Evolutionary conservation across 2,888 invertebrate genomes (phyloP), one percentile per base, ranked within the genome.

Genomic region (Rhogogaster chlorosoma): DNA sequence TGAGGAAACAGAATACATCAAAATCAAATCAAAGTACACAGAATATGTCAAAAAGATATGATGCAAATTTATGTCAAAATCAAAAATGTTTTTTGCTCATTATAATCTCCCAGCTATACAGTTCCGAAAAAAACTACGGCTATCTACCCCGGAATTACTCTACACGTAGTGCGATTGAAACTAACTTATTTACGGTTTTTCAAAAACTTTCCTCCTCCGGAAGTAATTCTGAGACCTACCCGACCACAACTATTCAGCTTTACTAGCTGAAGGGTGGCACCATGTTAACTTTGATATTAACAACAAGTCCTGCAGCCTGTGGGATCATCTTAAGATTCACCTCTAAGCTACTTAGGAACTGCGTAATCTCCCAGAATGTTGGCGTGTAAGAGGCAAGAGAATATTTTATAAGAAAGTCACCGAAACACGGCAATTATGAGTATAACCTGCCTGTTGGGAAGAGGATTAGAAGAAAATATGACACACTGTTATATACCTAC

Each of bases 291-390:
- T 80, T 61, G 80, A 61, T 80, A 80, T 80, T 80, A 80, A 80
- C 61, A 80, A 38, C 80, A 61, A 61, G 80, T 61, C 57, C 36
- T 80, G 61, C 29, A 26, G 57, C 22, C 38, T 22, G 61, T 57
- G 42, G 38, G 61, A 61, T 80, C 80, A 61, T 80, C 80, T 80
- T 61, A 61, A 80, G 80, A 80, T 80, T 80, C 80, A 26, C 57
- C 61, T 61, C 80, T 80, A 80, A 80, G 80, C 80, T 80, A 80
- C 80, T 80, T 80, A 80, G 80, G 57, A 80, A 80, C 80, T 80
- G 80, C 61, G 57, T 80, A 80, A 80, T 80, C 80, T 61, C 22
- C 22, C 6, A 22, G 80, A 61, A 80, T 61, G 36, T 22, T 61
- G 38, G 38, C 61, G 61, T 36, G 22, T 61, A 80, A 80, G 18